Conservation (phyloP, 2,888 invertebrate genomes). For the Endomychus coccineus region DNA sequence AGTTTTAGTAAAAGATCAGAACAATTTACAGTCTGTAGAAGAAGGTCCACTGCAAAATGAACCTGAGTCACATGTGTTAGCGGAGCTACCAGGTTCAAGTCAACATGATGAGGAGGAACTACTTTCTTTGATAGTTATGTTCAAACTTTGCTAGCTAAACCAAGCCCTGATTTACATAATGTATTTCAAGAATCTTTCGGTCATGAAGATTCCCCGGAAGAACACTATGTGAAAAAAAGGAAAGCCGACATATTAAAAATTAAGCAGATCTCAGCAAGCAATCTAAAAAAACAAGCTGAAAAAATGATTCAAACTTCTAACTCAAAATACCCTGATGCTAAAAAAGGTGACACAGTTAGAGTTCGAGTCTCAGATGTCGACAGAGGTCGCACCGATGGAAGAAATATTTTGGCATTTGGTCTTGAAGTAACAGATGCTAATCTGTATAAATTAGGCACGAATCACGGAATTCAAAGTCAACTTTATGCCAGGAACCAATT, state of each 20-base stretch:
- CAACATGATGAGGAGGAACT: constrained; percentile 2
- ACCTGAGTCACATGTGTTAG: constrained; percentile 7
- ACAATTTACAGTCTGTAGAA: constrained; percentile 12
- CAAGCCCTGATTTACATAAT: constrained; percentile 11
- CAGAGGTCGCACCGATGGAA: too few species aligned
- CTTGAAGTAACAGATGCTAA: too few species aligned
- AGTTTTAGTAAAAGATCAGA: constrained; percentile 9
- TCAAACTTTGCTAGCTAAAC: constrained; percentile 10
- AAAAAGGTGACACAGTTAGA: constrained; percentile 13
- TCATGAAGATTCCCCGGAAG: constrained; percentile 11
- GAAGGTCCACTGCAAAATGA: constrained; percentile 11
- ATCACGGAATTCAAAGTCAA: too few species aligned
- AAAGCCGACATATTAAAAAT: too few species aligned
- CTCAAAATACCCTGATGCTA: constrained; percentile 12
- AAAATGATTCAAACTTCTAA: constrained; percentile 14
- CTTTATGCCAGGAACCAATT: too few species aligned
- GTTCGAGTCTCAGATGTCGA: constrained; percentile 15
- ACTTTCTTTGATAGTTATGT: constrained; percentile 13
- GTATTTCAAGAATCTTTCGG: constrained; percentile 4
- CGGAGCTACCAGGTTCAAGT: constrained; percentile 6
- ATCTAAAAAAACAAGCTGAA: too few species aligned
- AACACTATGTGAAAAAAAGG: constrained; percentile 11
- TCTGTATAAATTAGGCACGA: too few species aligned
- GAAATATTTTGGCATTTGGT: too few species aligned
- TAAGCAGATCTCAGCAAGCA: constrained; percentile 12